Evolutionary conservation across 2,797 vertebrate species (phyloP), one percentile per base, ranked within the genome.

Genomic region (Hydrolagus colliei): DNA sequence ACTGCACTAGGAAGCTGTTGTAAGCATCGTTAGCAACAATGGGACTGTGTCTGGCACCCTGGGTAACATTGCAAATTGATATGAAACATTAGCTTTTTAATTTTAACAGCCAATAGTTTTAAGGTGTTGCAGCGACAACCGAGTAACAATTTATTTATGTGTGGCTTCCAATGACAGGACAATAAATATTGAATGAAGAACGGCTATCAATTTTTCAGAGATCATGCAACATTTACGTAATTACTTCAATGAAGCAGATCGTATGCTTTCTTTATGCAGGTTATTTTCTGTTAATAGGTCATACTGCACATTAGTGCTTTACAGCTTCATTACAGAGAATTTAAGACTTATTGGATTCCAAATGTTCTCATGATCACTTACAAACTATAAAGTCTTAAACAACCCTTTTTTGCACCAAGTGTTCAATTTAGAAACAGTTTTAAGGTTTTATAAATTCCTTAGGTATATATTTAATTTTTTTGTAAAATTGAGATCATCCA

Each of bases 121-220:
- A 76, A 2, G 10, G 79, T 84, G 32, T 71, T 84, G 32, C 79
- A 71, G 4, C 71, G 35, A 84, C 65, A 84, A 27, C 32, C 18
- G 52, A 84, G 79, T 71, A 84, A 20, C 65, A 84, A 84, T 84
- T 84, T 84, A 84, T 84, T 84, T 20, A 71, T 71, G 79, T 71
- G 65, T 4, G 79, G 35, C 67, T 68, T 67, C 79, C 20, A 12
- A 65, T 82, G 71, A 84, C 79, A 84, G 79, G 6, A 18, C 32
- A 12, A 84, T 84, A 84, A 84, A 84, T 84, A 20, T 84, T 84
- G 65, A 63, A 84, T 71, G 79, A 41, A 20, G 5, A 71, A 11
- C 52, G 67, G 65, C 65, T 68, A 84, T 84, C 79, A 84, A 13
- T 52, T 35, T 84, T 84, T 14, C 65, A 52, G 65, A 16, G n/a